Evolutionary conservation across 2,113 vertebrate species (phyloP), one percentile per base, ranked within the genome.

Genomic region (Entosphenus tridentatus): DNA sequence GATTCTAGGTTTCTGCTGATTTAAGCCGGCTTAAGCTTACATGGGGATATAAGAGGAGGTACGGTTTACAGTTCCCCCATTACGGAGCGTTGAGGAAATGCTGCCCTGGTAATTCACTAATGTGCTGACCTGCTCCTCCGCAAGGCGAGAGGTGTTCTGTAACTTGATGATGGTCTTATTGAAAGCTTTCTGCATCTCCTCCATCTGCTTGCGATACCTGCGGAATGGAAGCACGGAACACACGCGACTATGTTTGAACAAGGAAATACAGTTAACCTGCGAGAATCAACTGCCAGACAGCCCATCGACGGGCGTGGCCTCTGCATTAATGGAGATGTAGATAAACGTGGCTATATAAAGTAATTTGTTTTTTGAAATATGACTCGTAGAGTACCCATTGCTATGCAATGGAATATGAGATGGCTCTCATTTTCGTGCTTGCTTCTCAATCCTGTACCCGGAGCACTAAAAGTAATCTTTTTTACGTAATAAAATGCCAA

Each of bases 141-240:
- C 93, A 16, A 95, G 87, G 79, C 85, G 83, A 72, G 93, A 98
- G 62, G 89, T 96, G 80, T 98, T 96, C 78, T 97, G 92, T 77
- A 98, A 86, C 72, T 97, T 95, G 77, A 95, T 84, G 81, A 98
- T 89, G 73, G 93, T 98, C 79, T 93, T 97, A 77, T 98, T 98
- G 74, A 98, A 98, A 18, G 92, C 92, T 75, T 83, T 86, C 76
- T 98, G 93, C 93, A 98, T 98, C 83, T 98, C 93, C 75, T 98
- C 93, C 93, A 98, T 97, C 81, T 98, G 93, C 77, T 97, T 98
- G 70, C 93, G 86, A 72, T 98, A 98, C 74, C 93, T 97, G 59
- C 57, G 74, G 75, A 71, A 68, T 14, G 68, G 73, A 57, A 54
- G 56, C 5, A 57, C 13, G 56, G 57, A 56, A 57, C 57, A 55